Conservation (phyloP, 2,888 invertebrate genomes). For the Sminthurinus aureus region DNA sequence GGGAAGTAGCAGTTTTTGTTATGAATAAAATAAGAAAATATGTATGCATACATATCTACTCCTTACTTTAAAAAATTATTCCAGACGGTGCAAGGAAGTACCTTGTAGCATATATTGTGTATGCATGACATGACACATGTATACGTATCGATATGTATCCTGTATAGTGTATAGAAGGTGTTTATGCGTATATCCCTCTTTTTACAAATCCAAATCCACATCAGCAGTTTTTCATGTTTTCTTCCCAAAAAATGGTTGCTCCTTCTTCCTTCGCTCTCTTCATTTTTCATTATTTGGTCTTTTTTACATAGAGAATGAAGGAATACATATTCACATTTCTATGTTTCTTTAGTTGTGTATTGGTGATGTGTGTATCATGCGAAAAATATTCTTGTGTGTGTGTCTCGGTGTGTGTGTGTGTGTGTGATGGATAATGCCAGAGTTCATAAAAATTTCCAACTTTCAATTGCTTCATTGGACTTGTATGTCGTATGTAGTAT, state of each 20-base stretch:
- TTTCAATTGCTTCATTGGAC: conserved; percentile 31
- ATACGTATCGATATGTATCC: not conserved
- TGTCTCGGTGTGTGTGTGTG: not conserved
- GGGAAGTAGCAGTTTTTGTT: conserved; percentile 6
- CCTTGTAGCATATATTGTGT: not conserved
- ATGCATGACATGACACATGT: not conserved
- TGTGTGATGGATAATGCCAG: conserved; percentile 22
- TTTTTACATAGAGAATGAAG: too few species aligned
- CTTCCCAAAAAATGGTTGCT: conserved; percentile 36
- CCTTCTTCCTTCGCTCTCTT: conserved; percentile 3
- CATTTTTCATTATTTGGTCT: too few species aligned
- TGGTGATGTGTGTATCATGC: too few species aligned
- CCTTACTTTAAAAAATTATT: not conserved
- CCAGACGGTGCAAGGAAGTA: not conserved
- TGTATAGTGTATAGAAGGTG: not conserved
- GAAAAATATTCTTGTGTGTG: too few species aligned
- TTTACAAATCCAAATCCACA: not conserved
- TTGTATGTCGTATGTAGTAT: conserved; percentile 3
- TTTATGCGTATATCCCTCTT: not conserved
- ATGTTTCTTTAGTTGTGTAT: too few species aligned
- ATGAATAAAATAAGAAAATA: conserved; percentile 24
- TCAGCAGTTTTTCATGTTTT: conserved; percentile 32
- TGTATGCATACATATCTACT: conserved; percentile 6
- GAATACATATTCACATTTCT: too few species aligned
- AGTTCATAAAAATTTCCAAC: conserved; percentile 29